phyloP scores from a whole-genome alignment of 2,113 vertebrate genomes.

The Vidua chalybeata region DNA sequence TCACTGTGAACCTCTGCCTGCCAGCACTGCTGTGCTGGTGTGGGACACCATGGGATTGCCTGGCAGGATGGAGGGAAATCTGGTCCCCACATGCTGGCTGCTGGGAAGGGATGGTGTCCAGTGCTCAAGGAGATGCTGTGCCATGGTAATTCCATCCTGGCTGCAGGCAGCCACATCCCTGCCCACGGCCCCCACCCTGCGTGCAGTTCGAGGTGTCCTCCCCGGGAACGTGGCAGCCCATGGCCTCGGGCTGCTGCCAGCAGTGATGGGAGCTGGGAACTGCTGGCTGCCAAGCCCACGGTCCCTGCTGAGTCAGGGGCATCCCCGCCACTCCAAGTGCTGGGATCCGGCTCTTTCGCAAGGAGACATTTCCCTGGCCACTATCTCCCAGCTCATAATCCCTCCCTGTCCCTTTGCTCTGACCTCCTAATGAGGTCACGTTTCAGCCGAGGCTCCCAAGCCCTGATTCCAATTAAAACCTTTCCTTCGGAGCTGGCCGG shows the following conservation, averaged over 20 bases:
- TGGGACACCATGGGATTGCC: neutral
- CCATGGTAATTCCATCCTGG: neutral
- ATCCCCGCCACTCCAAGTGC: rapidly evolving
- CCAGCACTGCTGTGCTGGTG: rapidly evolving
- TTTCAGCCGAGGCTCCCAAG: neutral
- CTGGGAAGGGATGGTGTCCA: neutral
- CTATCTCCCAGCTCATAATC: neutral
- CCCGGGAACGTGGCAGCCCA: neutral
- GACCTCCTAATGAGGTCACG: neutral
- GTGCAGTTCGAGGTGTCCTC: neutral
- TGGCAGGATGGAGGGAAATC: neutral
- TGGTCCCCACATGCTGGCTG: neutral
- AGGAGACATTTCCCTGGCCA: neutral
- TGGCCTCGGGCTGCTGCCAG: neutral
- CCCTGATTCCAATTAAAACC: constrained; percentile 35
- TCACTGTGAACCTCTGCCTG: neutral
- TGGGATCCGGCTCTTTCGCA: neutral
- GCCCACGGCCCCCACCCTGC: neutral
- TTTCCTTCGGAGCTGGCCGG: neutral
- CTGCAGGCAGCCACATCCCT: neutral
- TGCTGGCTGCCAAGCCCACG: rapidly evolving
- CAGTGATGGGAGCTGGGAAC: neutral
- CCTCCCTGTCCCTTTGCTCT: rapidly evolving
- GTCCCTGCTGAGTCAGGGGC: rapidly evolving
- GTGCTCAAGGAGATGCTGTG: neutral